phyloP scores from a whole-genome alignment of 2,797 vertebrate genomes.

The Coracias cyanogaster region DNA sequence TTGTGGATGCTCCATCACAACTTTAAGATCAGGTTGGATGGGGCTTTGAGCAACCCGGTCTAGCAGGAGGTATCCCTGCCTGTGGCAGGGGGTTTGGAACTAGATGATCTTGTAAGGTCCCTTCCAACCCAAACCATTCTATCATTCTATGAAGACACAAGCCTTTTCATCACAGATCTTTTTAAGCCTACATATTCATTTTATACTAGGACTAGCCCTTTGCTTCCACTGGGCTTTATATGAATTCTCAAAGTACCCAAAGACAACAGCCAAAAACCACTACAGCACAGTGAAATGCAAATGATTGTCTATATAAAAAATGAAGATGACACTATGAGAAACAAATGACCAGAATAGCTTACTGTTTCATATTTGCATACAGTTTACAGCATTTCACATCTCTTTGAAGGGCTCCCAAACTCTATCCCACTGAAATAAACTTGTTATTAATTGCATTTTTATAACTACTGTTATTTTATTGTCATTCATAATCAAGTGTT shows the following conservation, averaged over 20 bases:
- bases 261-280: neutral
- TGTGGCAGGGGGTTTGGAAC: too few species aligned
- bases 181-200: slow-evolving; percentile 59
- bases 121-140: too few species aligned
- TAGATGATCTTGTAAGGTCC: too few species aligned
- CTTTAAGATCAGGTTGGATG: too few species aligned
- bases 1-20: too few species aligned
- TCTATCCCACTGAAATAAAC: neutral
- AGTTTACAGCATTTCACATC: neutral
- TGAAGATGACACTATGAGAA: neutral
- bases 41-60: too few species aligned
- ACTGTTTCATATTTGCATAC: neutral
- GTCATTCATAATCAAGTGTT: neutral
- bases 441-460: neutral
- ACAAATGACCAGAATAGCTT: neutral
- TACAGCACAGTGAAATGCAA: neutral
- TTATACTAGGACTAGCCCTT: slow-evolving; percentile 44
- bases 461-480: neutral
- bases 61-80: too few species aligned
- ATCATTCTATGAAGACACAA: neutral
- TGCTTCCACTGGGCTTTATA: neutral
- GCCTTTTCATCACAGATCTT: slow-evolving; percentile 56
- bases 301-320: neutral
- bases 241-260: slow-evolving; percentile 21
- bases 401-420: neutral